Base-by-base conservation (phyloP, 2,888 invertebrate genomes). In the Epirrhoe alternata region DNA sequence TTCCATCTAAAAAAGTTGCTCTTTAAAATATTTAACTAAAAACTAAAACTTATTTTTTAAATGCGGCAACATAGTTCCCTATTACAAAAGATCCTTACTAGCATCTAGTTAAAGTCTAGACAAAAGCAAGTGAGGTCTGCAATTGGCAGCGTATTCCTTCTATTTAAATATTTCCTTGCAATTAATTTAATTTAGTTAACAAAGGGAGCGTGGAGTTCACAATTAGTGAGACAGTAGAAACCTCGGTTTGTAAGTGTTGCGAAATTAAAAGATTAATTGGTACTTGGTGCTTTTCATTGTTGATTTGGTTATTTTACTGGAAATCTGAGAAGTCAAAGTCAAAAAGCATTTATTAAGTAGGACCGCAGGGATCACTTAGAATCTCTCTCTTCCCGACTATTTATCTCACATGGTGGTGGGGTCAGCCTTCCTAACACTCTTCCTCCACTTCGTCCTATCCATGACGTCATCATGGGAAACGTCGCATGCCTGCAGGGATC, bases 181-280 rank as follows among this genome's bases (percentile, higher is more conserved):
- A 90, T 90, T 89, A 89, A 89, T 88, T 89, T 88, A 88, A 89
- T 89, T 90, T 85, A 87, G 83, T 87, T 89, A 88, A 89, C 88
- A 89, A 88, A 89, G 85, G 77, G 82, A 85, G 80, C 77, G 77
- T 74, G 79, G 77, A 83, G 78, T 80, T 80, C 87, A 85, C 88
- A 89, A 89, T 89, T 89, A 89, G 86, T 86, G 81, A 86, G 85
- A 87, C 85, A 85, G 33, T 86, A 74, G 82, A 83, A 84, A 87
- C 86, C 84, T 80, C 80, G 56, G 64, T 60, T 49, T 33, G 54
- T 54, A 49, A 59, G 42, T 65, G 61, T 53, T 64, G 57, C 33
- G 42, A 64, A 61, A 68, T 73, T 72, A 69, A 72, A 72, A 74
- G 74, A 76, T 77, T 77, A 71, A 75, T 81, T 82, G 64, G 71